Evolutionary conservation across 2,797 vertebrate genomes (phyloP).

Genomic region (Takifugu ocellatus): DNA sequence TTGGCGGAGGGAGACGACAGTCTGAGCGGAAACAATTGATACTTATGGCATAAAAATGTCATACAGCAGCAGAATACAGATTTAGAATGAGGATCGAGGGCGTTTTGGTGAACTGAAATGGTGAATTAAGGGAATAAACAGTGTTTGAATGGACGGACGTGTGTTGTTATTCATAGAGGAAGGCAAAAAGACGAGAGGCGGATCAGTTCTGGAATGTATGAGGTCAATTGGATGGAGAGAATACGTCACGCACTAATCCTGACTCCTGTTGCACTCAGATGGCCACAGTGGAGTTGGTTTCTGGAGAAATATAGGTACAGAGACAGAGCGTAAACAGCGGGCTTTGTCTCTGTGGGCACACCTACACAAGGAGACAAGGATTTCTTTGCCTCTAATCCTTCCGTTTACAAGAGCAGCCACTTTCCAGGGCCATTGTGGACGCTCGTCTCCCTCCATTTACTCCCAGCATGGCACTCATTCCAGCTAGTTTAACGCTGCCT

Average conservation of each 20-base stretch:
- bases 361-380: constrained; percentile 63
- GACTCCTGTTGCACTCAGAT: constrained; percentile 10
- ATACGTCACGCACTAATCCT: constrained; percentile 2
- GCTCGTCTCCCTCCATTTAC: constrained; percentile 79
- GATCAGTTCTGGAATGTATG: not conserved
- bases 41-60: too few species aligned
- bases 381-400: constrained; percentile 77
- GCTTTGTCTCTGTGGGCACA: constrained; percentile 72
- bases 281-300: constrained; percentile 28
- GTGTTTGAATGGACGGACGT: too few species aligned
- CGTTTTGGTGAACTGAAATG: not conserved
- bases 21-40: too few species aligned
- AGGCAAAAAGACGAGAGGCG: not conserved
- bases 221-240: constrained; percentile 7
- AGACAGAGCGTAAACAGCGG: constrained; percentile 51
- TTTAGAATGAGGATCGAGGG: too few species aligned
- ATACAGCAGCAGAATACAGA: too few species aligned
- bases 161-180: not conserved
- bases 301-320: constrained; percentile 29
- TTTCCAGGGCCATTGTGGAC: constrained; percentile 75
- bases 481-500: constrained; percentile 78
- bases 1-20: constrained; percentile 24
- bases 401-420: constrained; percentile 77
- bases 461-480: constrained; percentile 73
- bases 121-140: too few species aligned